Conservation (phyloP, 2,888 invertebrate genomes). For the Metacarcinus magister region DNA sequence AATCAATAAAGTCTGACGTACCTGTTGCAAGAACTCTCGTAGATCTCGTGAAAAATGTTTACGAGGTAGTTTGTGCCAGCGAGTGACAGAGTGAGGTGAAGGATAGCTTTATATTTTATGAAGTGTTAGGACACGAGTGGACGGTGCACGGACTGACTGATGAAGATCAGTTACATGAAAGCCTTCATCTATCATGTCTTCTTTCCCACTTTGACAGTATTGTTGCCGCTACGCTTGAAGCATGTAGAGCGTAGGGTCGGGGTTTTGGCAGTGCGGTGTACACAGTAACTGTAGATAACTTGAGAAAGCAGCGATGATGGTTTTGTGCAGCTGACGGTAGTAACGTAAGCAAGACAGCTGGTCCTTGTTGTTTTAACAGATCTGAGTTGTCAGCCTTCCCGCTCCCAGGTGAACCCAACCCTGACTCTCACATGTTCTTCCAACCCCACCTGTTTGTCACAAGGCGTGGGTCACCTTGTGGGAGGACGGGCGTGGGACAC, state of each 20-base stretch:
- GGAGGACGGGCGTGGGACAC: neutral
- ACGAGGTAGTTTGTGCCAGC: conserved; percentile 2
- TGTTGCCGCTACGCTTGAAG: neutral
- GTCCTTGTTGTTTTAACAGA: neutral
- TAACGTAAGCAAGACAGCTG: conserved; percentile 13
- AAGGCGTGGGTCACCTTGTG: neutral
- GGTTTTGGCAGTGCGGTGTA: neutral
- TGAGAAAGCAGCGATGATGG: neutral
- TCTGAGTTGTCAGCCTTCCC: neutral
- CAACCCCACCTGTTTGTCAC: neutral
- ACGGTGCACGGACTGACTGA: neutral
- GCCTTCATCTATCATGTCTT: neutral
- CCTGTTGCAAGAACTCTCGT: neutral
- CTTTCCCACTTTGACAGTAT: neutral
- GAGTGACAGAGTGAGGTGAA: neutral
- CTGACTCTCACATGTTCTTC: conserved; percentile 37
- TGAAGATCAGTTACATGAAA: conserved; percentile 11
- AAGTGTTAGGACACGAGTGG: neutral
- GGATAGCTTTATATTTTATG: neutral
- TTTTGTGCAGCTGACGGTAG: neutral
- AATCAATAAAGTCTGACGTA: neutral
- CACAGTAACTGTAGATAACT: neutral
- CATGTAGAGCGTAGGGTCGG: neutral
- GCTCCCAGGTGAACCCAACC: neutral
- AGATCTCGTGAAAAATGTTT: conserved; percentile 42